Conservation (phyloP, 2,888 invertebrate species). For the Drosophila greeni region DNA sequence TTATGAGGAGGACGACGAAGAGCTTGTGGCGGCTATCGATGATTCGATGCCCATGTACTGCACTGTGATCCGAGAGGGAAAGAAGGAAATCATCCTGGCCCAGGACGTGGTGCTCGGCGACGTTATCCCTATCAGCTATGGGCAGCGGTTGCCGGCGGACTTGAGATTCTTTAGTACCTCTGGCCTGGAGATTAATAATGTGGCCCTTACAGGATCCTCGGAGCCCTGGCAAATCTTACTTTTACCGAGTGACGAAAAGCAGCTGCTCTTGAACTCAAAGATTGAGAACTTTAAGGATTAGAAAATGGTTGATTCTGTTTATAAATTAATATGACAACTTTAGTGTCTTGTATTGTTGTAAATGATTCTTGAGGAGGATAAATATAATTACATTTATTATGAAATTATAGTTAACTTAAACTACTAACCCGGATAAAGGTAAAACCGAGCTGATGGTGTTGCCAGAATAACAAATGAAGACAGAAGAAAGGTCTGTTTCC, state of each 20-base stretch:
- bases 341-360: not conserved
- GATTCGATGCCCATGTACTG: slow-evolving; percentile 53
- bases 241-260: not conserved
- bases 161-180: slow-evolving; percentile 40
- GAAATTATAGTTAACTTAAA: too few species aligned
- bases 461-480: too few species aligned
- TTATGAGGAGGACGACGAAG: slow-evolving; percentile 38
- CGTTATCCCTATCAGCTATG: slow-evolving; percentile 43
- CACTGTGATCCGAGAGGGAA: slow-evolving; percentile 51
- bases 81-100: slow-evolving; percentile 32
- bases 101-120: slow-evolving; percentile 54
- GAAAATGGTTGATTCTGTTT: not conserved
- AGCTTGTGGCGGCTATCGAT: slow-evolving; percentile 35
- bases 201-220: slow-evolving; percentile 52
- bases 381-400: too few species aligned
- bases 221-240: slow-evolving; percentile 37
- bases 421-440: too few species aligned
- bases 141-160: slow-evolving; percentile 58
- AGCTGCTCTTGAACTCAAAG: not conserved
- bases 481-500: too few species aligned
- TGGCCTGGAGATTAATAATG: slow-evolving; percentile 50
- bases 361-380: too few species aligned
- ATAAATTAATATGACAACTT: not conserved
- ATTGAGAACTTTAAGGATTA: not conserved
- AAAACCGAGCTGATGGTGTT: too few species aligned